phyloP scores from a whole-genome alignment of 2,888 invertebrate species.

The Phrixothrix hirtus region DNA sequence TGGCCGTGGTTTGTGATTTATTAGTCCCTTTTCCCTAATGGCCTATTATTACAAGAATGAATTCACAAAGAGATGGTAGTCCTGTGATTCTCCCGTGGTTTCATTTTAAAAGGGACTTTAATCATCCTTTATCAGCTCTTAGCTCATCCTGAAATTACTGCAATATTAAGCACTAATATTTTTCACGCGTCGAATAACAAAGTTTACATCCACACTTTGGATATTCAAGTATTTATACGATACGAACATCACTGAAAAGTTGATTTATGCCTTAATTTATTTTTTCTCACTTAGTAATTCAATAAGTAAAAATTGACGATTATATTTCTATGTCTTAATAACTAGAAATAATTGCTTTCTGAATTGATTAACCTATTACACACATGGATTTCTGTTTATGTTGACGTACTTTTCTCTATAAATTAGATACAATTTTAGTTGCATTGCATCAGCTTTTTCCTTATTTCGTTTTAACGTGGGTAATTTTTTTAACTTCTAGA shows the following conservation, averaged over 20 bases:
- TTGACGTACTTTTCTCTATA: too few species aligned
- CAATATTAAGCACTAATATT: slow-evolving; percentile 1
- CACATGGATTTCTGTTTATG: too few species aligned
- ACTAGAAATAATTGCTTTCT: too few species aligned
- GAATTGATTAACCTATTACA: too few species aligned
- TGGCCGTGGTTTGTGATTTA: slow-evolving; percentile 37
- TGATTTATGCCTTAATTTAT: background rate
- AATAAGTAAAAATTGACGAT: too few species aligned
- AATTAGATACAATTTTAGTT: too few species aligned
- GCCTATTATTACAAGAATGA: slow-evolving; percentile 27
- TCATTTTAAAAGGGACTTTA: slow-evolving; percentile 19
- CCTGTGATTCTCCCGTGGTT: slow-evolving; percentile 19
- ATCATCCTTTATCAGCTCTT: slow-evolving; percentile 22
- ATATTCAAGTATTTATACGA: background rate
- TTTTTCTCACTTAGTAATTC: too few species aligned
- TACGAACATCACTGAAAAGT: background rate
- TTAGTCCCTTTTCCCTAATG: slow-evolving; percentile 31
- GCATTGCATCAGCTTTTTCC: too few species aligned
- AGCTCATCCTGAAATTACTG: slow-evolving; percentile 7
- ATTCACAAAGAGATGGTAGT: slow-evolving; percentile 20
- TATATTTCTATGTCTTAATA: too few species aligned
- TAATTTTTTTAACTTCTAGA: too few species aligned
- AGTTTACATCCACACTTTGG: background rate
- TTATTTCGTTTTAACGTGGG: too few species aligned
- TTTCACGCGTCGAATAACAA: background rate